Evolutionary conservation across 1,140 invertebrate species (phyloP).

Genomic region (Lutraria rhynchaena): DNA sequence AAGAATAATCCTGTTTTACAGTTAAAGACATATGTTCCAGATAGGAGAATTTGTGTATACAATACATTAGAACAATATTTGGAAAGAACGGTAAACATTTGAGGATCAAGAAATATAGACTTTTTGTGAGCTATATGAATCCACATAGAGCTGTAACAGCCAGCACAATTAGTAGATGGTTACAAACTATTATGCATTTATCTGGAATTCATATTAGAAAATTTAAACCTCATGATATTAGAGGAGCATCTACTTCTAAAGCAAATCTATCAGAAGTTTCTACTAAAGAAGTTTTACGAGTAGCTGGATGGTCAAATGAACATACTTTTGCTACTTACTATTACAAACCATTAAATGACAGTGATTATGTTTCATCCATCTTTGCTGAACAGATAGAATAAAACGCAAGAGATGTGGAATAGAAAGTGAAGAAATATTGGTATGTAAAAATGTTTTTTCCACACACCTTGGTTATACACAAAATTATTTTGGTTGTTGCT

Average conservation of each 20-base stretch:
- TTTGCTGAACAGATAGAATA: not conserved
- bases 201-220: conserved; percentile 16
- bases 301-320: conserved; percentile 31
- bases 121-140: conserved; percentile 41
- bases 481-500: not conserved
- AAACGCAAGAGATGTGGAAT: not conserved
- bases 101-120: not conserved
- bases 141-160: conserved; percentile 4
- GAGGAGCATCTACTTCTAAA: not conserved
- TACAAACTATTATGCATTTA: conserved; percentile 12
- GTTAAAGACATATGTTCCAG: conserved; percentile 18
- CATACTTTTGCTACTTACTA: conserved; percentile 33
- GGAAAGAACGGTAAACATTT: not conserved
- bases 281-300: conserved; percentile 13
- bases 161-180: conserved; percentile 21
- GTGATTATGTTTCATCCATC: not conserved
- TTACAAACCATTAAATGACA: conserved; percentile 25
- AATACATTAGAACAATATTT: no score
- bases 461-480: not conserved
- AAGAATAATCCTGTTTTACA: not conserved
- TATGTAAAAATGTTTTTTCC: not conserved
- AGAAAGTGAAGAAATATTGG: no score
- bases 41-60: conserved; percentile 34
- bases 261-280: conserved; percentile 19
- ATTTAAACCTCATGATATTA: conserved; percentile 24